phyloP scores from a whole-genome alignment of 2,113 vertebrate genomes.

The Forbesichthys papilliferus region DNA sequence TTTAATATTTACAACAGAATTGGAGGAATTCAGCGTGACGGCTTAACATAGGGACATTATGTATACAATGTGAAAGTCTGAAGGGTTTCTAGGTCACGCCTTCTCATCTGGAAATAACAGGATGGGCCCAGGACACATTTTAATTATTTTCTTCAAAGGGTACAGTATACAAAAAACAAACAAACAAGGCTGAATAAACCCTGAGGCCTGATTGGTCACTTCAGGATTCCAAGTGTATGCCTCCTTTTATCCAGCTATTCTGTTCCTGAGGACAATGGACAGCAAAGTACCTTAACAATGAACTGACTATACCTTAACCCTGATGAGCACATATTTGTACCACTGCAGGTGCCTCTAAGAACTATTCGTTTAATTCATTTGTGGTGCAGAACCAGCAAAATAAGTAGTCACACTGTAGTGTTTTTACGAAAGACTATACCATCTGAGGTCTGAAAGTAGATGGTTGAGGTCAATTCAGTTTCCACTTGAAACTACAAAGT shows the following conservation, averaged over 20 bases:
- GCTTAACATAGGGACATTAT: conserved; percentile 28
- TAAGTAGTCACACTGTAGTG: conserved; percentile 69
- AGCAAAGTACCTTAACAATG: conserved; percentile 60
- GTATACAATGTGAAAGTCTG: neutral
- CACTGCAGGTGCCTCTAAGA: conserved; percentile 75
- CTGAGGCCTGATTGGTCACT: conserved; percentile 31
- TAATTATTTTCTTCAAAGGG: conserved; percentile 25
- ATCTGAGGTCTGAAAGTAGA: conserved; percentile 53
- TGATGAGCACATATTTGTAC: conserved; percentile 77
- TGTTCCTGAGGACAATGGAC: conserved; percentile 64
- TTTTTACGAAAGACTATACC: conserved; percentile 64
- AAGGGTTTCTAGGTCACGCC: no score
- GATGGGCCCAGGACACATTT: conserved; percentile 47
- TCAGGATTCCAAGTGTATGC: conserved; percentile 42
- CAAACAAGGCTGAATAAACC: neutral
- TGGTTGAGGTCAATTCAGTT: conserved; percentile 62
- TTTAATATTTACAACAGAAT: conserved; percentile 39
- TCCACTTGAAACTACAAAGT: conserved; percentile 20
- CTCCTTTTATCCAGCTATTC: conserved; percentile 43
- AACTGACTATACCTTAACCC: conserved; percentile 71
- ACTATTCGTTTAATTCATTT: conserved; percentile 69
- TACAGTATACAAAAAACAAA: conserved; percentile 19
- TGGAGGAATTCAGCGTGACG: conserved; percentile 30
- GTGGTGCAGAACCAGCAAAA: conserved; percentile 76
- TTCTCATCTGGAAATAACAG: conserved; percentile 42